A percentile compares a stretch with the other conserved stretches of the same genome.
Evolutionary conservation across 2,113 vertebrate genomes (phyloP).

Genomic region (Prionailurus viverrinus): DNA sequence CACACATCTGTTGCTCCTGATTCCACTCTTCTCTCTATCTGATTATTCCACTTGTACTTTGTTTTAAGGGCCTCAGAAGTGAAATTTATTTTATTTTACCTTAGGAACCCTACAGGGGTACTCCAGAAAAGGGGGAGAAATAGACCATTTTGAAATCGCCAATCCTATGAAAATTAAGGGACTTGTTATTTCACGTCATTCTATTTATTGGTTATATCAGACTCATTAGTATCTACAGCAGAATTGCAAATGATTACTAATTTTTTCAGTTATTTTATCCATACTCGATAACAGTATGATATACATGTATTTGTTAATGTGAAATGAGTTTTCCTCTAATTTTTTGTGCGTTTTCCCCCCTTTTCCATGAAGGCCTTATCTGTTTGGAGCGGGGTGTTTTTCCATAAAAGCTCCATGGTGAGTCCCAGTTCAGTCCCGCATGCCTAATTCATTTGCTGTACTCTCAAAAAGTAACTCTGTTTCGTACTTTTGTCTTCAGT

Average conservation of each 20-base stretch:
- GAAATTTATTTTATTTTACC: slow-evolving; percentile 65
- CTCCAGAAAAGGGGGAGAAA: slow-evolving; percentile 79
- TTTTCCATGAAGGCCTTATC: slow-evolving; percentile 97
- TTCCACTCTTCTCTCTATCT: slow-evolving; percentile 40
- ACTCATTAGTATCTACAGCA: slow-evolving; percentile 49
- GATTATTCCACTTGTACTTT: neutral
- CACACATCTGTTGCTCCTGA: neutral
- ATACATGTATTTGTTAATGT: slow-evolving; percentile 88
- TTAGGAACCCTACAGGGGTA: slow-evolving; percentile 36
- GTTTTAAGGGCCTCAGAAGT: slow-evolving; percentile 66
- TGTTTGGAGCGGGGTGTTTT: slow-evolving; percentile 99
- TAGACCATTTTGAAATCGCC: slow-evolving; percentile 62
- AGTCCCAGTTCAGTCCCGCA: slow-evolving; percentile 95
- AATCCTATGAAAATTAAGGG: slow-evolving; percentile 55
- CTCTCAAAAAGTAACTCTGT: slow-evolving; percentile 81
- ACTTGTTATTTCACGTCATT: neutral
- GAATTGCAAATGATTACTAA: slow-evolving; percentile 53
- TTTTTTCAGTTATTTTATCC: slow-evolving; percentile 62
- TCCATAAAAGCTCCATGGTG: slow-evolving; percentile 99
- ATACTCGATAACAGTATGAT: slow-evolving; percentile 79
- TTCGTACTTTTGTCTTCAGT: slow-evolving; percentile 77
- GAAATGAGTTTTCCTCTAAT: slow-evolving; percentile 95
- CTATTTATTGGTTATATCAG: neutral
- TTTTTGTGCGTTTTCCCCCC: slow-evolving; percentile 93
- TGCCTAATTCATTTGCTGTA: slow-evolving; percentile 90